Base-by-base conservation (phyloP, 2,797 vertebrate species). In the Borostomias antarcticus region DNA sequence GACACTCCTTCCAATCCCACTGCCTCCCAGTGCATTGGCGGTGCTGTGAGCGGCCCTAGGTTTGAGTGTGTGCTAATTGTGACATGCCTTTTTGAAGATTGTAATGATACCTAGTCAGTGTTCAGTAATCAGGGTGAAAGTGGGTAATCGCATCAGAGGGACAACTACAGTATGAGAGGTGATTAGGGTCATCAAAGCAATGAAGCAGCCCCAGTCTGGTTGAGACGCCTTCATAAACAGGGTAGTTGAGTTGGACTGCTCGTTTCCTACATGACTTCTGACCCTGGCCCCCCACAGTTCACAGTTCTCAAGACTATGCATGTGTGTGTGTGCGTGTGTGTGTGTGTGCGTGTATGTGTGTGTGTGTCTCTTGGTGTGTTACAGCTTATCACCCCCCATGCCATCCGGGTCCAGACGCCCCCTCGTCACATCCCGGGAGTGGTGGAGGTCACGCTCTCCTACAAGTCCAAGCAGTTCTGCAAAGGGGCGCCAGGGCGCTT, bases 391-490 rank as follows among this genome's bases (percentile, higher is more conserved):
- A 96, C 96, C 0, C 96, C 96, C 5, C 96, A 98, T 0, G 96
- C 96, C 70, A 96, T 98, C 83, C 93, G 96, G 60, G 96, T 97
- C 61, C 96, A 98, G 94, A 97, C 96, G 0, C 96, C 96, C 0
- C 95, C 96, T 0, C 91, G 96, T 8, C 96, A 98, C 91, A 97
- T 98, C 85, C 96, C 95, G 0, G 96, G 96, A 2, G 96, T 97
- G 4, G 96, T 98, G 80, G 96, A 98, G 84, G 96, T 97, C 85
- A 98, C 96, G 8, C 89, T 98, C 30, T 98, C 96, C 82, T 98
- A 98, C 89, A 98, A 98, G 68, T 96, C 95, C 79, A 97, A 97
- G 84, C 96, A 98, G 79, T 98, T 98, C 92, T 98, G 96, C 93
- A 98, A 97, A 86, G 96, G 95, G 68, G 94, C 96, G 0, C 95